Conservation (phyloP, 2,888 invertebrate species). For the Stictocephala bisonia region DNA sequence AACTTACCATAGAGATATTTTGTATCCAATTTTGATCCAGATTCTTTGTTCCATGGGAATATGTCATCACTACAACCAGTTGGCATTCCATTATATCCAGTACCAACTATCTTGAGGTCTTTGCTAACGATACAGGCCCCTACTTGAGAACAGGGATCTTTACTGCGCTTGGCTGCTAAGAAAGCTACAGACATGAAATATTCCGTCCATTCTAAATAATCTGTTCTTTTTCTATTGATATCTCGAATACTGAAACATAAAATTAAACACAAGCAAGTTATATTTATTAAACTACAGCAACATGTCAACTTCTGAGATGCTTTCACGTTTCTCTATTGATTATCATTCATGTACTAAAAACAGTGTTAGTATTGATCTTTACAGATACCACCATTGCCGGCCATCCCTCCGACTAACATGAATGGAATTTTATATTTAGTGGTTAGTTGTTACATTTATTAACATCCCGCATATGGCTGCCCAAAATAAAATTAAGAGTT, state of each 20-base stretch:
- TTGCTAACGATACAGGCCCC: conserved; percentile 94
- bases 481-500: too few species aligned
- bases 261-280: too few species aligned
- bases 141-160: conserved; percentile 93
- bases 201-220: conserved; percentile 88
- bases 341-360: too few species aligned
- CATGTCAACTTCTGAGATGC: too few species aligned
- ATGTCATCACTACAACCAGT: conserved; percentile 86
- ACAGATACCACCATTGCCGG: too few species aligned
- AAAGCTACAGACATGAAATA: conserved; percentile 97
- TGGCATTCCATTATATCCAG: conserved; percentile 99
- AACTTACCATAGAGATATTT: conserved; percentile 87
- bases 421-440: too few species aligned
- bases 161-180: conserved; percentile 91
- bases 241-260: conserved; percentile 59
- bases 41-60: conserved; percentile 88
- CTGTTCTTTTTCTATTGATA: conserved; percentile 68
- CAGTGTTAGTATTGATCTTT: too few species aligned
- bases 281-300: too few species aligned
- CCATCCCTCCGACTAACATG: too few species aligned
- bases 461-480: too few species aligned
- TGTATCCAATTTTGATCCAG: conserved; percentile 72
- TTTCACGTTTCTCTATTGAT: too few species aligned
- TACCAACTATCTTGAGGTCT: conserved; percentile 88
- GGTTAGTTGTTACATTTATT: too few species aligned